These are phyloP conservation scores for Drosophila barbarae DNA, from an alignment of 2,888 invertebrate species.

Conservation along the genomic window DNA sequence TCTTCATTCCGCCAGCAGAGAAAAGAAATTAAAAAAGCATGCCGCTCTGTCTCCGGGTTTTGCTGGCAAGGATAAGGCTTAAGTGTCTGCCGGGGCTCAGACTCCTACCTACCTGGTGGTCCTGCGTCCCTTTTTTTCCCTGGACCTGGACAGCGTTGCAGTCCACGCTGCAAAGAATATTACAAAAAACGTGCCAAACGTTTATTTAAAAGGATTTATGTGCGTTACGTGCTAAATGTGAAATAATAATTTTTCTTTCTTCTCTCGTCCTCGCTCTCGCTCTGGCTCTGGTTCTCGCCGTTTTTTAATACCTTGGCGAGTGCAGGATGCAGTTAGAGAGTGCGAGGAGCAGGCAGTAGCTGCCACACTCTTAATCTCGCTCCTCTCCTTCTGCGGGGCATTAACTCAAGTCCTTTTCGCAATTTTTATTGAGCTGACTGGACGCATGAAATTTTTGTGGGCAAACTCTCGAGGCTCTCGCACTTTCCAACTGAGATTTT, in stretches of 20 bases:
- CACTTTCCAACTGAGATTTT: constrained; percentile 52
- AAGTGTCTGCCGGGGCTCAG: constrained; percentile 52
- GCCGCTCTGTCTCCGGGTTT: constrained; percentile 22
- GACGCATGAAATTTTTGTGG: constrained; percentile 71
- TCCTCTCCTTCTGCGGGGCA: constrained; percentile 38
- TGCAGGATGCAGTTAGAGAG: constrained; percentile 50
- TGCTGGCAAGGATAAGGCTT: constrained; percentile 61
- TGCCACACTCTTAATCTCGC: constrained; percentile 10
- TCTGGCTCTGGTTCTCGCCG: constrained; percentile 1
- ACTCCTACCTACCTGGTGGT: constrained; percentile 19
- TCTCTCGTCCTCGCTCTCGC: constrained; percentile 7
- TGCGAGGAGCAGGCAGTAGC: not conserved
- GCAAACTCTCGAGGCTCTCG: constrained; percentile 24
- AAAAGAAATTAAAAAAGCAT: constrained; percentile 57
- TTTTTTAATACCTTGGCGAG: constrained; percentile 56
- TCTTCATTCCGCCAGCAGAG: constrained; percentile 35
- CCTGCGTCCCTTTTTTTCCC: constrained; percentile 19
- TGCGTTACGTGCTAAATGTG: constrained; percentile 75
- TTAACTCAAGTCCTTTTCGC: constrained; percentile 70
- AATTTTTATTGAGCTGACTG: constrained; percentile 66
- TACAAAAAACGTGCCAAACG: constrained; percentile 77
- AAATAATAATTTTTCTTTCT: constrained; percentile 71
- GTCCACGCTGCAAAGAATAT: constrained; percentile 46
- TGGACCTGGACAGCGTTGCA: constrained; percentile 29
- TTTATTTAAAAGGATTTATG: constrained; percentile 77